Evolutionary conservation across 2,888 invertebrate species (phyloP).

Genomic region (Leucophenga montana): DNA sequence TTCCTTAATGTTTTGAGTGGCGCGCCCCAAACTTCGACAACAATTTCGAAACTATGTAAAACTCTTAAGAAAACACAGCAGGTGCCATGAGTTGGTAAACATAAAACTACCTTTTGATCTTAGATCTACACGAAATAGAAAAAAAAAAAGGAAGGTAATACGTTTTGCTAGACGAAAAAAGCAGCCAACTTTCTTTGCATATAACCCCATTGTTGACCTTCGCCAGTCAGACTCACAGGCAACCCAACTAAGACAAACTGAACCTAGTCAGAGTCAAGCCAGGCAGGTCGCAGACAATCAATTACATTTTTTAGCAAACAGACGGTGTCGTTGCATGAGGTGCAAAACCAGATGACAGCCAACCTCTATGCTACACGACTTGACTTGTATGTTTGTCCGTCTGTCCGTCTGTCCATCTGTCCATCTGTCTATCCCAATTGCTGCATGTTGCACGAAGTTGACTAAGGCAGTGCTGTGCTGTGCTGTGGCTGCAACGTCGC

Average conservation of each 20-base stretch:
- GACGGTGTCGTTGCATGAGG: constrained; percentile 3
- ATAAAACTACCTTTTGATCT: background rate
- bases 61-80: too few relatives aligned
- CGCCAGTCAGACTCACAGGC: constrained; percentile 11
- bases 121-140: background rate
- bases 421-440: background rate
- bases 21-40: too few relatives aligned
- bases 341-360: constrained; percentile 23
- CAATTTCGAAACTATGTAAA: too few relatives aligned
- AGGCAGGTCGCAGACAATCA: constrained; percentile 24
- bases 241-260: background rate
- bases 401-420: background rate
- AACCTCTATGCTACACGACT: background rate
- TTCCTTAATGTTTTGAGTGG: too few relatives aligned
- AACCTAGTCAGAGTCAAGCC: constrained; percentile 16
- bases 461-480: too few relatives aligned
- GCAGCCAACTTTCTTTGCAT: constrained; percentile 25
- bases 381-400: background rate
- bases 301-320: constrained; percentile 13
- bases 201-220: constrained; percentile 25
- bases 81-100: background rate
- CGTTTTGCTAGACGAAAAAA: background rate
- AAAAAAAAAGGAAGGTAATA: background rate
- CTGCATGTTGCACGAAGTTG: constrained; percentile 6
- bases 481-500: background rate